Conservation (phyloP, 2,797 vertebrate genomes). For the Hypotaenidia philippensis region DNA sequence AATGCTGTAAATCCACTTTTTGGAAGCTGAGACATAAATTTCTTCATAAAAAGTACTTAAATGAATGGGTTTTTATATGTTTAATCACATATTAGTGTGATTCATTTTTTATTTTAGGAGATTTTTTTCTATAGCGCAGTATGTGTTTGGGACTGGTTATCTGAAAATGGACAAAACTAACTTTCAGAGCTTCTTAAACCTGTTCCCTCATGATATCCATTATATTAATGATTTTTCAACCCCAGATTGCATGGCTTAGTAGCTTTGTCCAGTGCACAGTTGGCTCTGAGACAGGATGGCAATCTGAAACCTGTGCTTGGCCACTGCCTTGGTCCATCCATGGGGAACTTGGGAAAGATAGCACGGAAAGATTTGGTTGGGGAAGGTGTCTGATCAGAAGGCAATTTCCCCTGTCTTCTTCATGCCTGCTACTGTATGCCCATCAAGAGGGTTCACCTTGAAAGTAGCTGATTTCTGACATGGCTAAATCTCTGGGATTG, state of each 20-base stretch:
- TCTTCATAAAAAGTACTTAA: background rate
- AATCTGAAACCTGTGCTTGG: background rate
- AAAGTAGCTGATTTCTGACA: background rate
- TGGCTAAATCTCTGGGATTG: background rate
- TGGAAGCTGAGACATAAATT: background rate
- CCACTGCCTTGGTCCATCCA: background rate
- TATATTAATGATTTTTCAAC: background rate
- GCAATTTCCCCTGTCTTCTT: background rate
- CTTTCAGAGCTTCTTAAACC: background rate
- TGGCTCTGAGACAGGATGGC: background rate
- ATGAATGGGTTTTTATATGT: background rate
- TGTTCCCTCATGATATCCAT: background rate
- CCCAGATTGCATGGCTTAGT: background rate
- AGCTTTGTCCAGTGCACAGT: background rate
- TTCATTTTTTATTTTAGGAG: background rate
- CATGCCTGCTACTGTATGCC: background rate
- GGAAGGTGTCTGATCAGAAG: background rate
- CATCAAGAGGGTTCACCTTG: too few relatives aligned
- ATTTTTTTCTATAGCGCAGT: background rate
- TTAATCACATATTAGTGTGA: background rate
- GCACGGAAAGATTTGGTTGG: background rate
- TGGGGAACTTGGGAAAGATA: fast-evolving
- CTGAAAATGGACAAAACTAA: background rate
- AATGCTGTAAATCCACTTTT: background rate
- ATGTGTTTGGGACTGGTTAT: background rate